Evolutionary conservation across 2,113 vertebrate genomes (phyloP).

Genomic region (Oncorhynchus mykiss): DNA sequence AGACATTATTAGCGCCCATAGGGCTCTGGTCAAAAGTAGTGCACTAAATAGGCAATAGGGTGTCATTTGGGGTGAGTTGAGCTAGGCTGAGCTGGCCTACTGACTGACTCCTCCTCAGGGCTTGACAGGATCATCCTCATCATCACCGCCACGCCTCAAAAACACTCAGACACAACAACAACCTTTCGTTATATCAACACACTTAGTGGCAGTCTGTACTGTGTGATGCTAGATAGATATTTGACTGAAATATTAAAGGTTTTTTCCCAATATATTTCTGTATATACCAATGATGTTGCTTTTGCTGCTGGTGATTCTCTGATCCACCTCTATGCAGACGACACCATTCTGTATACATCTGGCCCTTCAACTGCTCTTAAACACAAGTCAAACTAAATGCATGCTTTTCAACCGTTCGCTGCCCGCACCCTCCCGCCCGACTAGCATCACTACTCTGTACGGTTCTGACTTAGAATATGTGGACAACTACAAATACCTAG

Average conservation of each 20-base stretch:
- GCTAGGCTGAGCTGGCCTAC: conserved; percentile 21
- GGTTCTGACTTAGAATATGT: too few relatives aligned
- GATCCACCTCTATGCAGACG: too few relatives aligned
- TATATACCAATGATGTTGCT: too few relatives aligned
- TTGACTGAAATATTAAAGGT: not conserved
- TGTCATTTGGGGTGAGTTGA: conserved; percentile 28
- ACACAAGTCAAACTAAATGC: fast-evolving
- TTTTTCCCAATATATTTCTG: not conserved
- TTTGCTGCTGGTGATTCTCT: too few relatives aligned
- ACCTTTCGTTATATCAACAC: not conserved
- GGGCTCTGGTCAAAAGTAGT: too few relatives aligned
- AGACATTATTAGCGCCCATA: too few relatives aligned
- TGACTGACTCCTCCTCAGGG: conserved; percentile 37
- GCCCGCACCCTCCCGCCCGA: too few relatives aligned
- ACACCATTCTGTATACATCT: too few relatives aligned
- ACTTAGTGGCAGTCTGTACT: not conserved
- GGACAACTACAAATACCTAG: too few relatives aligned
- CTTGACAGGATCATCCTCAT: conserved; percentile 26
- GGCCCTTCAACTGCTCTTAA: too few relatives aligned
- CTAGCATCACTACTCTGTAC: too few relatives aligned
- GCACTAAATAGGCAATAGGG: not conserved
- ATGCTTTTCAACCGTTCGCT: too few relatives aligned
- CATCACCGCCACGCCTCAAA: not conserved
- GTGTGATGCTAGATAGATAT: not conserved
- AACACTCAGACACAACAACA: not conserved